Evolutionary conservation across 2,113 vertebrate genomes (phyloP).

Genomic region (Hypanus sabinus): DNA sequence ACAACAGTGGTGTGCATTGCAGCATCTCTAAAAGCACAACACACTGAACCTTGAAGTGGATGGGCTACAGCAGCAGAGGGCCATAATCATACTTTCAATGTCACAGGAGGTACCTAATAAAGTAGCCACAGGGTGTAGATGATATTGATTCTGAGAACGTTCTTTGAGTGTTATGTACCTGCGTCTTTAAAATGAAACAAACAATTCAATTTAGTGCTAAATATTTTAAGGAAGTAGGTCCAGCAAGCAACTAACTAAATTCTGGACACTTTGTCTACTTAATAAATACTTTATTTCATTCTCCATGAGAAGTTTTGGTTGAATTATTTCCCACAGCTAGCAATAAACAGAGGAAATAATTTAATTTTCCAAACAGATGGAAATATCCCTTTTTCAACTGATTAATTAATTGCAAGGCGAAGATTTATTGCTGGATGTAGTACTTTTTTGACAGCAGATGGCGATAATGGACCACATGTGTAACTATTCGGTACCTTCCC

Average conservation of each 20-base stretch:
- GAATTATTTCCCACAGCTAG: background rate
- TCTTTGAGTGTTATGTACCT: background rate
- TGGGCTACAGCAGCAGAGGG: too few species aligned
- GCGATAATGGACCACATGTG: background rate
- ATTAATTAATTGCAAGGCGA: background rate
- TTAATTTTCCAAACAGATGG: background rate
- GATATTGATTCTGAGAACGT: background rate
- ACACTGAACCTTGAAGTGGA: too few species aligned
- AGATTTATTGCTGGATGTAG: background rate
- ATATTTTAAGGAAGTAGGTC: background rate
- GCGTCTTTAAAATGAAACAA: background rate
- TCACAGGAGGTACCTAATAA: too few species aligned
- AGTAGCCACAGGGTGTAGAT: too few species aligned
- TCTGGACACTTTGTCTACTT: background rate
- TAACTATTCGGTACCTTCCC: background rate
- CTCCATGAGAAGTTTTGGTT: background rate
- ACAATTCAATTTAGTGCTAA: background rate
- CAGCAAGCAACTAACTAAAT: background rate
- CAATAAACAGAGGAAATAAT: background rate
- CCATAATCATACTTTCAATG: too few species aligned
- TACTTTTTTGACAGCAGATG: background rate
- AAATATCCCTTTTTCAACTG: background rate
- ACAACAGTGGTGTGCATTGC: too few species aligned
- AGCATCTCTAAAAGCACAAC: too few species aligned
- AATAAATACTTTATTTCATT: background rate